Conservation (phyloP, 1,140 invertebrate genomes). For the Gonatopus flavifemur region DNA sequence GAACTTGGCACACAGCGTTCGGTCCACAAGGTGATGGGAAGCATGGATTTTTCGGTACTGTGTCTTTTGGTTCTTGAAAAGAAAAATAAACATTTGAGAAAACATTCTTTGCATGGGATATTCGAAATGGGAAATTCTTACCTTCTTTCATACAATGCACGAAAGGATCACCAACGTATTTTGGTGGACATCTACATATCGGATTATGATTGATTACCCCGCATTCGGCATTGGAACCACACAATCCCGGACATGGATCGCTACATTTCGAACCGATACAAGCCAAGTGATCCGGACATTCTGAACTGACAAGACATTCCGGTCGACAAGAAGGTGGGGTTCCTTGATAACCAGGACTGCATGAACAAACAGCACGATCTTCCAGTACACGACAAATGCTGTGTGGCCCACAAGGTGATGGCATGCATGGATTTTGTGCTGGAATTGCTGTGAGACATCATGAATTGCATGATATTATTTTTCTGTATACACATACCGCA, state of each 20-base stretch:
- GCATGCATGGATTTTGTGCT: constrained; percentile 71
- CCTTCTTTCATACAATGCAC: constrained; percentile 71
- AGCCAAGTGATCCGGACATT: constrained; percentile 71
- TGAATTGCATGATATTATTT: constrained; percentile 2
- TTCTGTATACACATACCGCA: background rate
- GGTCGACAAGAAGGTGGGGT: constrained; percentile 76
- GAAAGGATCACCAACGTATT: constrained; percentile 81
- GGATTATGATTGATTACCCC: constrained; percentile 82
- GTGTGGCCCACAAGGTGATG: constrained; percentile 79
- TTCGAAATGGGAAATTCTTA: constrained; percentile 47
- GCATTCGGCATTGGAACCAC: constrained; percentile 77
- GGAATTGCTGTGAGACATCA: constrained; percentile 48
- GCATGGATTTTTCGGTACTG: constrained; percentile 66
- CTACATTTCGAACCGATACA: constrained; percentile 80
- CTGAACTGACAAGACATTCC: constrained; percentile 77
- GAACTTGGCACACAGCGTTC: constrained; percentile 74
- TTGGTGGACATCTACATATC: constrained; percentile 77
- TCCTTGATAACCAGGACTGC: constrained; percentile 74
- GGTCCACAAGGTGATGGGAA: constrained; percentile 80
- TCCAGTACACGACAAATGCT: constrained; percentile 73
- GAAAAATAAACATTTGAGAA: background rate
- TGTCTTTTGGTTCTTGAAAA: constrained; percentile 28
- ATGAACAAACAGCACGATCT: constrained; percentile 77
- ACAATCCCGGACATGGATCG: constrained; percentile 79
- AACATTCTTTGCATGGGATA: background rate